phyloP scores from a whole-genome alignment of 2,113 vertebrate genomes.

The Oreochromis niloticus region DNA sequence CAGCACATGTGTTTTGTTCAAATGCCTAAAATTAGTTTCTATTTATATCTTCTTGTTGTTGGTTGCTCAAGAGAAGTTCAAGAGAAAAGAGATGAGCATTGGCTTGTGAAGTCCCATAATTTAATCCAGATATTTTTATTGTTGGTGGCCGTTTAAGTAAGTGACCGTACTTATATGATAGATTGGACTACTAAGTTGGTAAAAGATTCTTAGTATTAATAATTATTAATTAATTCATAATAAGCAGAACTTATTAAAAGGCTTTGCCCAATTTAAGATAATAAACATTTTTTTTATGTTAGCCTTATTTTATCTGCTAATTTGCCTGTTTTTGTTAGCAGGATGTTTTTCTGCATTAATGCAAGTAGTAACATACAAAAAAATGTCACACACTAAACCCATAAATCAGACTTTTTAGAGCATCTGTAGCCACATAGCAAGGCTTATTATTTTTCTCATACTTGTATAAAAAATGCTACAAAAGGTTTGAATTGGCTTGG shows the following conservation, averaged over 20 bases:
- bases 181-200: background rate
- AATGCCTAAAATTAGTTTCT: background rate
- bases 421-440: background rate
- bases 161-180: background rate
- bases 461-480: background rate
- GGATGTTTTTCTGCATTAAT: background rate
- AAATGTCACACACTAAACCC: background rate
- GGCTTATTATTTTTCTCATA: background rate
- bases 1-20: background rate
- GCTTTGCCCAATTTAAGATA: background rate
- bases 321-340: background rate
- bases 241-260: background rate
- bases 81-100: background rate
- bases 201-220: background rate
- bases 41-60: background rate
- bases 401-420: background rate
- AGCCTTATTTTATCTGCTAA: background rate
- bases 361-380: background rate
- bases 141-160: background rate
- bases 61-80: background rate
- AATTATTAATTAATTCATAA: background rate
- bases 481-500: background rate
- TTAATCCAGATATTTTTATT: fast-evolving
- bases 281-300: background rate
- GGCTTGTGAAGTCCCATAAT: background rate